Evolutionary conservation across 1,140 invertebrate species (phyloP).

Genomic region (Idris sp.): DNA sequence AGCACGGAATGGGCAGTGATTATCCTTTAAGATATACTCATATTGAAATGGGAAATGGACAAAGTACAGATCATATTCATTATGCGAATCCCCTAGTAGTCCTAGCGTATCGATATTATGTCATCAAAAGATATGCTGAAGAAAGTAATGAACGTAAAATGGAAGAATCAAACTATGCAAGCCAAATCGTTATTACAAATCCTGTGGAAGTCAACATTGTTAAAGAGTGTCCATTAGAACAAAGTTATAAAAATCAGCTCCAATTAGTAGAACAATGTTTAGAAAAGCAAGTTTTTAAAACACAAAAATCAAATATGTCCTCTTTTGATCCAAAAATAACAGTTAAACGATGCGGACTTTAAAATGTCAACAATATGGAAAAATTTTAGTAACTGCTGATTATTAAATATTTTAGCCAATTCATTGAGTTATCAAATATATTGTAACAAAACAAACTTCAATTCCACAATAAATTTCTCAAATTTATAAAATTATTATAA

Average conservation of each 20-base stretch:
- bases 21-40: slow-evolving; percentile 73
- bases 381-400: no score
- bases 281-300: neutral
- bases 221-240: slow-evolving; percentile 1
- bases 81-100: slow-evolving; percentile 68
- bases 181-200: no score
- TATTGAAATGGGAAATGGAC: slow-evolving; percentile 66
- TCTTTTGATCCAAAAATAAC: neutral
- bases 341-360: slow-evolving; percentile 15
- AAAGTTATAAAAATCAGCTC: neutral
- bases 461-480: no score
- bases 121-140: slow-evolving; percentile 72
- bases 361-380: no score
- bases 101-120: slow-evolving; percentile 71
- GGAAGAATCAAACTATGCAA: neutral
- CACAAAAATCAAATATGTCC: neutral
- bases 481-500: no score
- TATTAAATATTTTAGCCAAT: no score
- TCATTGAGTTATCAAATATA: no score
- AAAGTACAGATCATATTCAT: slow-evolving; percentile 64
- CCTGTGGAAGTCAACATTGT: neutral
- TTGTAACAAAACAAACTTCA: no score
- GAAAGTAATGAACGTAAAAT: slow-evolving; percentile 27
- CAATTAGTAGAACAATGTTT: no score
- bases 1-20: slow-evolving; percentile 72